A percentile compares a stretch with the other conserved stretches of the same genome.
phyloP scores from a whole-genome alignment of 2,888 invertebrate species.

The Tiphia femorata region DNA sequence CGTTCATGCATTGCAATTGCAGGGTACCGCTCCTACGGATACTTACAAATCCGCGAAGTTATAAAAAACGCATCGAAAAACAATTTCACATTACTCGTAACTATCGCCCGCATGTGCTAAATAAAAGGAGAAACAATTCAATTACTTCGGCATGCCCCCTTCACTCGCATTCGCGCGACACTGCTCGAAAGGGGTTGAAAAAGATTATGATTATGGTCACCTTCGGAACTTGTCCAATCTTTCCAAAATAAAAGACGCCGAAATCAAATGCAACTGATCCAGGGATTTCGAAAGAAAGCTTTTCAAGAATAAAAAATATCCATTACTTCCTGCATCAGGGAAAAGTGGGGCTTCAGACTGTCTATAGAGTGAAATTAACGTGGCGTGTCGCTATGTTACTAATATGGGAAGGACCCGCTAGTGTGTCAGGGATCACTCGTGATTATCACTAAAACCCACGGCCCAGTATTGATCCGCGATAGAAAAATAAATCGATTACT shows the following conservation, averaged over 20 bases:
- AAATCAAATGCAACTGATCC: conserved; percentile 68
- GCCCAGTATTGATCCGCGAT: no score
- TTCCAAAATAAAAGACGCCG: conserved; percentile 68
- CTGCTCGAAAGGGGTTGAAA: conserved; percentile 42
- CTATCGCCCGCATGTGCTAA: no score
- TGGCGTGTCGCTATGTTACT: neutral
- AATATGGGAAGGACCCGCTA: no score
- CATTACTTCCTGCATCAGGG: conserved; percentile 50
- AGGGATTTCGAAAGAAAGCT: conserved; percentile 68
- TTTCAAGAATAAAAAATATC: conserved; percentile 57
- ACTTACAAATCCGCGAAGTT: no score
- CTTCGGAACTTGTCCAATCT: conserved; percentile 67
- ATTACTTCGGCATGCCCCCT: no score
- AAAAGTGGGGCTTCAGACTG: conserved; percentile 33
- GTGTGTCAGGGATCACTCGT: conserved; percentile 3
- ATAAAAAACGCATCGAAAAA: no score
- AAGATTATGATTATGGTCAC: conserved; percentile 54
- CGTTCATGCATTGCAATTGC: neutral
- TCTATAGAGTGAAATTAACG: conserved; percentile 2
- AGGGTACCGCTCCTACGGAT: no score
- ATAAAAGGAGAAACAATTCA: no score
- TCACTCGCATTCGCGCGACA: conserved; percentile 41
- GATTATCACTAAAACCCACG: neutral
- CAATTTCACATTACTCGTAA: no score
- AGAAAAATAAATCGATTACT: no score